Evolutionary conservation across 1,140 invertebrate species (phyloP), one percentile per base, ranked within the genome.

Genomic region (Pogonognathellus flavescens): DNA sequence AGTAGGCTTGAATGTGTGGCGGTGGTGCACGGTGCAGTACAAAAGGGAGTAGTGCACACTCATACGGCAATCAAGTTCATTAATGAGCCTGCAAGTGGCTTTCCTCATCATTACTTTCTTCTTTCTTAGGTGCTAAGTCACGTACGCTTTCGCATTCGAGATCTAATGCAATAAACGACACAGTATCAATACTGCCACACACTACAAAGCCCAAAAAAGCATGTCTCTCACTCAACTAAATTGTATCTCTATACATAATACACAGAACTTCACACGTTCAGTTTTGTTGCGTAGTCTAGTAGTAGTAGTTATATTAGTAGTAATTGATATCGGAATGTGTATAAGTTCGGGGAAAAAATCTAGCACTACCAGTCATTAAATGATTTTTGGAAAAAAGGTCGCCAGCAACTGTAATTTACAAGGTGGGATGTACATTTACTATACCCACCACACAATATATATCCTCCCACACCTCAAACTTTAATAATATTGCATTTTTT

Each of bases 51-150:
- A 72, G 25, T 41, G 70, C 70, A 76, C 70, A 76, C 70, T 76
- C 41, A 76, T 76, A 50, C 49, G 41, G 70, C 70, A 76, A 76
- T 76, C 70, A 76, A 76, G 5, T 50, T 76, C 70, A 76, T 76
- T 76, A 76, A 76, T 76, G 70, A 76, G 62, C 70, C 41, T 76
- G 70, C 70, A 76, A 76, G 70, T 76, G 70, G 70, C 70, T 76
- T 50, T 76, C 70, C 70, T 31, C 70, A 76, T 76, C 70, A 41
- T 76, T 50, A 76, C 70, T 76, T 76, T 76, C 31, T 49, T 31
- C 31, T 49, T 76, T 66, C 62, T 25, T 50, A 49, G 70, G 70
- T 76, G 70, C 70, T 49, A 41, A 76, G 70, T 76, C 70, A 76
- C 70, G 70, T 76, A 41, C 62, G 18, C 70, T 50, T 66, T 25